These are phyloP conservation scores for Gyrodactylus salaris DNA, from an alignment of 1,140 invertebrate species.

Conservation along the genomic window DNA sequence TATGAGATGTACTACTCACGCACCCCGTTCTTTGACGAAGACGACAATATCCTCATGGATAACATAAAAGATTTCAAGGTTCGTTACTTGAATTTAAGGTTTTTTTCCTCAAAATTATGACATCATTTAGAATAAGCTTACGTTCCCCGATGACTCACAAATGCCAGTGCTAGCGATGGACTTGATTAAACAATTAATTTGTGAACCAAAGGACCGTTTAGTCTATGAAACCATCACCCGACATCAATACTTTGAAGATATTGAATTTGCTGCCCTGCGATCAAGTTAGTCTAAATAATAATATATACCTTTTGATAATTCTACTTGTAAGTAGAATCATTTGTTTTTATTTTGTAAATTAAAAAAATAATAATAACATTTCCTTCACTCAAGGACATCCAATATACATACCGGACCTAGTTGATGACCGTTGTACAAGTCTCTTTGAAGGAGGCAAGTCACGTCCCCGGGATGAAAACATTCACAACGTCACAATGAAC, in stretches of 20 bases:
- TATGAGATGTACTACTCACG: constrained; percentile 44
- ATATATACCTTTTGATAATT: background rate
- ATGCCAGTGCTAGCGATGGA: background rate
- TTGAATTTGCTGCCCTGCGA: background rate
- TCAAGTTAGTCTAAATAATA: background rate
- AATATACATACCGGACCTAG: background rate
- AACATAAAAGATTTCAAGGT: background rate
- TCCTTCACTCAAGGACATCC: background rate
- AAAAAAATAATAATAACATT: no score
- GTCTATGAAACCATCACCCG: background rate
- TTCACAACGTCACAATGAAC: background rate
- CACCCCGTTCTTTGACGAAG: background rate
- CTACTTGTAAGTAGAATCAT: background rate
- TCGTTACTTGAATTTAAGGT: background rate
- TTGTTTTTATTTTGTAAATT: no score
- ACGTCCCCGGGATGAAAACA: background rate
- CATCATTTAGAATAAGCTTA: background rate
- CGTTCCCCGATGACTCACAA: background rate
- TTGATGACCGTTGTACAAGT: background rate
- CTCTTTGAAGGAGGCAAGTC: background rate
- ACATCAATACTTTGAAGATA: background rate
- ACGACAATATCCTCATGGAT: background rate
- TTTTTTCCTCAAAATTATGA: no score
- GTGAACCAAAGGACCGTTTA: background rate
- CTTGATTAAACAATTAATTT: background rate